Evolutionary conservation across 2,888 invertebrate species (phyloP).

Genomic region (Alsophila aescularia): DNA sequence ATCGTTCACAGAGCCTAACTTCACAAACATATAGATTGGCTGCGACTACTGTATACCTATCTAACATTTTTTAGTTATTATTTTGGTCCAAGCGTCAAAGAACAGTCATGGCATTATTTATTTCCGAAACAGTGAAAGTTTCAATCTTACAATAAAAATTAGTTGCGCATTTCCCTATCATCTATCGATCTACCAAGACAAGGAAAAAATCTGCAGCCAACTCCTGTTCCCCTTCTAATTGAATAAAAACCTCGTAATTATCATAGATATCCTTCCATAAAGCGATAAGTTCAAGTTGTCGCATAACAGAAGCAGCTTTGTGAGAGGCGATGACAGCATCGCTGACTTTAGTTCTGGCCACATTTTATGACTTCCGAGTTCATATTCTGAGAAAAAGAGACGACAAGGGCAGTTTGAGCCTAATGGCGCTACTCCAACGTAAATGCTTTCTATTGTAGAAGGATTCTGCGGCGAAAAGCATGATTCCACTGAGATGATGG

Average conservation of each 20-base stretch:
- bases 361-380: not conserved
- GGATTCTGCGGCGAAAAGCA: no score
- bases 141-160: not conserved
- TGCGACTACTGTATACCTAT: no score
- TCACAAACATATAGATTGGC: no score
- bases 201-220: conserved; percentile 22
- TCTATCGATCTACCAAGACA: conserved; percentile 17
- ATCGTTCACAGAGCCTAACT: no score
- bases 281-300: conserved; percentile 31
- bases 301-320: conserved; percentile 2
- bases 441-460: not conserved
- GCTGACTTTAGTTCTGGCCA: no score
- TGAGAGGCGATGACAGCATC: no score
- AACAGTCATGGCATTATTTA: not conserved
- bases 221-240: conserved; percentile 32
- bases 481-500: no score
- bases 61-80: no score
- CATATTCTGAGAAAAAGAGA: no score
- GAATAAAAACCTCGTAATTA: conserved; percentile 38
- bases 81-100: no score
- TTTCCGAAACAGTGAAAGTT: not conserved
- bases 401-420: no score
- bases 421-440: no score
- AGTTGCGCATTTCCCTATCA: not conserved
- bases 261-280: conserved; percentile 36